Base-by-base conservation (phyloP, 2,113 vertebrate species). In the Plecotus auritus region DNA sequence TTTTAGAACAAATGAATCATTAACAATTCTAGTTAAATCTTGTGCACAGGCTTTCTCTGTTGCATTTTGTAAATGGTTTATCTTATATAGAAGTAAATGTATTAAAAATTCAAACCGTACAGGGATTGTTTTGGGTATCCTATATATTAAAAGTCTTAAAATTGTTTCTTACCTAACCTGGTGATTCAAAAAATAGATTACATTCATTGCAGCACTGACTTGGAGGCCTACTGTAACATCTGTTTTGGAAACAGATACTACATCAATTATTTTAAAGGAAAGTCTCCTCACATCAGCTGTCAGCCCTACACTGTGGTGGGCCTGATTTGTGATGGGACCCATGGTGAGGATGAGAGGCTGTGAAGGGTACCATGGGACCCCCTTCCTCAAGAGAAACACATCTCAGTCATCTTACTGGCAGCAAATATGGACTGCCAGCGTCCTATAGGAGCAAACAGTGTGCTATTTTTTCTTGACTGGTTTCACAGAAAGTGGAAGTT, bases 401-500 rank as follows among this genome's bases (percentile, higher is more conserved):
- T 83, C 83, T 77, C 59, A 90, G 61, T 67, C 30, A 67, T 59
- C 80, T 69, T 40, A 49, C 23, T 82, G 81, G 67, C 42, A 95
- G 47, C 45, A 74, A 59, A 47, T 66, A 90, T 51, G 18, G 72
- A 45, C 37, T 88, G 9, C 51, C 76, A 82, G 28, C 17, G 51
- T 87, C 40, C 54, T 81, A 82, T 14, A 80, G 69, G 76, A 85
- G 23, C 30, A 40, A 66, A 85, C 6, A 42, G 16, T 32, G 13
- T 94, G 78, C 66, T 80, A 54, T 67, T 90, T 92, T 18, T 72
- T 81, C 59, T 93, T 85, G 54, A 84, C 10, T 17, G 30, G 20
- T 73, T 85, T 96, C 86, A 85, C 16, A 69, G 47, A 91, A 93
- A 95, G 69, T 94, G 30, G 17, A 85, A 94, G 35, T 89, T 93